A percentile compares a stretch with the other conserved stretches of the same genome.
Evolutionary conservation across 1,140 invertebrate species (phyloP).

Genomic region (Eumeta japonica): DNA sequence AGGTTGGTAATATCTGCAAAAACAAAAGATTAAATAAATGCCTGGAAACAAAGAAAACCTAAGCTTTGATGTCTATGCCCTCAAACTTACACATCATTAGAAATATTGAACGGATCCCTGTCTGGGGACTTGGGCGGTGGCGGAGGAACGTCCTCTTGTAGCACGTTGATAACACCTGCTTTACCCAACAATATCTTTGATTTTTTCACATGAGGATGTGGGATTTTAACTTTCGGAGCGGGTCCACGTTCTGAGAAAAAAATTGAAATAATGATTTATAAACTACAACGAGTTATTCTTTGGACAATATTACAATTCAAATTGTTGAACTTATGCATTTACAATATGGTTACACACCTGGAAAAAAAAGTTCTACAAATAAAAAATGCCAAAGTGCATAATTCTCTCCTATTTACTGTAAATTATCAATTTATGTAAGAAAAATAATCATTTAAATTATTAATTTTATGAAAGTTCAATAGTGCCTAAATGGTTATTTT

Average conservation of each 20-base stretch:
- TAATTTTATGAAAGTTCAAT: too few relatives aligned
- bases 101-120: slow-evolving; percentile 96
- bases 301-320: too few relatives aligned
- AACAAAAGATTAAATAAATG: too few relatives aligned
- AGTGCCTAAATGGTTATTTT: too few relatives aligned
- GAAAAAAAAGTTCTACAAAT: background rate
- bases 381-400: background rate
- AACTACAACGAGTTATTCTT: too few relatives aligned
- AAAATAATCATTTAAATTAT: too few relatives aligned
- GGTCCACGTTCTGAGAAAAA: slow-evolving; percentile 60
- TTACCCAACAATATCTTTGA: slow-evolving; percentile 94
- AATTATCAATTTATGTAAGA: too few relatives aligned
- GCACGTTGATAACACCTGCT: slow-evolving; percentile 91
- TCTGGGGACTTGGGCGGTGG: slow-evolving; percentile 87
- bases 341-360: background rate
- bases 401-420: too few relatives aligned
- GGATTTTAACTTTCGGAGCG: slow-evolving; percentile 84
- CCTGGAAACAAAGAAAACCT: background rate
- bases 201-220: slow-evolving; percentile 92
- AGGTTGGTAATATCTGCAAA: slow-evolving; percentile 83
- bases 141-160: slow-evolving; percentile 86
- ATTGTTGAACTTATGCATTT: too few relatives aligned
- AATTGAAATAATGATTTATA: slow-evolving; percentile 5
- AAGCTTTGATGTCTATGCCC: too few relatives aligned
- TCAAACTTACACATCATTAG: slow-evolving; percentile 83